These are phyloP conservation scores for Lumbricus terrestris DNA, from an alignment of 2,888 invertebrate genomes.

Conservation along the genomic window DNA sequence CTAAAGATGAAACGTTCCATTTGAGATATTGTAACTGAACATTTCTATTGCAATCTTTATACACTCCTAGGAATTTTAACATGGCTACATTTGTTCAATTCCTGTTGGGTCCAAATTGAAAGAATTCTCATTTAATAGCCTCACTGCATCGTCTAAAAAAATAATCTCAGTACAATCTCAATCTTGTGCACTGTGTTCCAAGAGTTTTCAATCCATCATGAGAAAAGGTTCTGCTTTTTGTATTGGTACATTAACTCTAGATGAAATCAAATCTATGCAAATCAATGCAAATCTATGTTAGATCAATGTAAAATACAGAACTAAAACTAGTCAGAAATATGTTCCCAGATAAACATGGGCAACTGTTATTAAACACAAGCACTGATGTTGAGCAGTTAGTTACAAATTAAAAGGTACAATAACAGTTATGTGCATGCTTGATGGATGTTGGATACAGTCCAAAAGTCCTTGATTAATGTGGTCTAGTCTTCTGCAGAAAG, in stretches of 20 bases:
- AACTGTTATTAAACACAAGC: background rate
- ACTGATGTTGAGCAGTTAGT: too few species aligned
- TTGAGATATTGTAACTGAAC: background rate
- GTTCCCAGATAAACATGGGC: background rate
- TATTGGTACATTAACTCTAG: too few species aligned
- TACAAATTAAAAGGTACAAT: background rate
- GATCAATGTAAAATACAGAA: too few species aligned
- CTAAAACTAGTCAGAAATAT: too few species aligned
- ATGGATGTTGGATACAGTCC: background rate
- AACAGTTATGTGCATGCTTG: background rate
- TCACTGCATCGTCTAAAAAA: background rate
- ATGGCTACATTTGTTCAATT: background rate
- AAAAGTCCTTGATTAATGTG: background rate
- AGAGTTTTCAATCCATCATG: background rate
- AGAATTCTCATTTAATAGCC: background rate
- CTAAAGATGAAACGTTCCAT: slow-evolving; percentile 40
- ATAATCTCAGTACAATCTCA: too few species aligned
- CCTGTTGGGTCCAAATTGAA: background rate
- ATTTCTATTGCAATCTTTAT: background rate
- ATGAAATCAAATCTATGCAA: too few species aligned
- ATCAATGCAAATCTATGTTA: too few species aligned
- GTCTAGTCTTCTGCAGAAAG: background rate
- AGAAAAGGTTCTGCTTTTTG: too few species aligned
- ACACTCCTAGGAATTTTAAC: background rate
- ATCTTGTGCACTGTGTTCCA: background rate